Percentiles rank a stretch among this genome's conserved stretches.
These are phyloP conservation scores for Carterocephalus palaemon DNA, from an alignment of 2,888 invertebrate species.

Conservation along the genomic window DNA sequence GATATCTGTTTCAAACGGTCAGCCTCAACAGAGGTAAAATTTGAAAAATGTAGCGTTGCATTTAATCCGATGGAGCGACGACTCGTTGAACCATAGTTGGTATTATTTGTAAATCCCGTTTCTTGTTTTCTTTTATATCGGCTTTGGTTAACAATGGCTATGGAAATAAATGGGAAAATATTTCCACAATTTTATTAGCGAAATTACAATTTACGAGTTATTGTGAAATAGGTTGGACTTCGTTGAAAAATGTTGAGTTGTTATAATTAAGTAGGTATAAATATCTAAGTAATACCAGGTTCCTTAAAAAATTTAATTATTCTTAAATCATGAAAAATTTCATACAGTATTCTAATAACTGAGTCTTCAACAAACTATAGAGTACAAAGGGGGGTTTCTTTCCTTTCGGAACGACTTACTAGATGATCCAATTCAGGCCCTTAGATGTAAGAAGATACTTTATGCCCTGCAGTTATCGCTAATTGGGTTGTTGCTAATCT, in stretches of 20 bases:
- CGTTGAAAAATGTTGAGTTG: background rate
- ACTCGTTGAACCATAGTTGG: conserved; percentile 19
- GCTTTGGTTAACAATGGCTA: conserved; percentile 27
- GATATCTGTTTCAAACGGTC: conserved; percentile 1
- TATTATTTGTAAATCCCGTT: conserved; percentile 25
- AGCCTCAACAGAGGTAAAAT: conserved; percentile 3
- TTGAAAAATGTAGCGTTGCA: conserved; percentile 8
- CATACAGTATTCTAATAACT: too few species aligned
- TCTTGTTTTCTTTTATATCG: conserved; percentile 24
- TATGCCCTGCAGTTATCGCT: too few species aligned
- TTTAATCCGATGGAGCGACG: conserved; percentile 16
- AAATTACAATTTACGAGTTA: background rate
- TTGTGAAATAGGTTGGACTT: background rate
- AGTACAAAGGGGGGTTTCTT: too few species aligned
- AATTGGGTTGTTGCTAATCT: too few species aligned
- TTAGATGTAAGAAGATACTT: too few species aligned
- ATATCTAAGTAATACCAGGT: too few species aligned
- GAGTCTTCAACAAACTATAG: too few species aligned
- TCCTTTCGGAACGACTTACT: too few species aligned
- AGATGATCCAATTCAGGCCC: too few species aligned
- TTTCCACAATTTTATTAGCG: conserved; percentile 19
- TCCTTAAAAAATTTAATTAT: too few species aligned
- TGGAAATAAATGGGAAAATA: conserved; percentile 26
- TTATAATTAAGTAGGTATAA: background rate
- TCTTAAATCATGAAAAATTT: too few species aligned